Conservation (phyloP, 2,113 vertebrate species). For the Lynx canadensis region DNA sequence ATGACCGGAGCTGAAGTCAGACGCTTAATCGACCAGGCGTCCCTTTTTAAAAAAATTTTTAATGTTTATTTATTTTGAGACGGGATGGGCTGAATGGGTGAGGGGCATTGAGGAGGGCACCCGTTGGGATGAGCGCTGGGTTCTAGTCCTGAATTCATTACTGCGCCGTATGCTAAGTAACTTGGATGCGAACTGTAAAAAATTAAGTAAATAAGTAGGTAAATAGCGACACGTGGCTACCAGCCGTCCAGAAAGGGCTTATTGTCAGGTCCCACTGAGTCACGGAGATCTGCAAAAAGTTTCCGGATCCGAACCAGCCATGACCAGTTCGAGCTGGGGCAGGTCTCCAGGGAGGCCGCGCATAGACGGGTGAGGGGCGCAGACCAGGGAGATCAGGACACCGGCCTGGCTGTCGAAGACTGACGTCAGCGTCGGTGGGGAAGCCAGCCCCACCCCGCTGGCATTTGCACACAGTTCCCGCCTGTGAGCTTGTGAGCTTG, state of each 20-base stretch:
- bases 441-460: not conserved
- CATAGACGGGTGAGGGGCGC: fast-evolving
- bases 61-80: too few species aligned
- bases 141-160: too few species aligned
- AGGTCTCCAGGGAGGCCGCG: not conserved
- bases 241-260: not conserved
- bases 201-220: too few species aligned
- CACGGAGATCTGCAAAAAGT: not conserved
- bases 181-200: too few species aligned
- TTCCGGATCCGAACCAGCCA: not conserved
- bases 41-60: too few species aligned
- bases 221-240: not conserved
- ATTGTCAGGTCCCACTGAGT: not conserved
- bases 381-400: fast-evolving
- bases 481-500: not conserved
- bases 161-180: too few species aligned
- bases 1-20: too few species aligned
- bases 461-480: not conserved
- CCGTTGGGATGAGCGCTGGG: too few species aligned
- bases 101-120: too few species aligned
- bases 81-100: too few species aligned
- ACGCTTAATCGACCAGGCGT: too few species aligned
- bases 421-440: fast-evolving
- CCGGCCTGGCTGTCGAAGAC: not conserved
- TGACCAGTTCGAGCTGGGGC: not conserved